Base-by-base conservation (phyloP, 2,113 vertebrate genomes). In the Lepus europaeus region DNA sequence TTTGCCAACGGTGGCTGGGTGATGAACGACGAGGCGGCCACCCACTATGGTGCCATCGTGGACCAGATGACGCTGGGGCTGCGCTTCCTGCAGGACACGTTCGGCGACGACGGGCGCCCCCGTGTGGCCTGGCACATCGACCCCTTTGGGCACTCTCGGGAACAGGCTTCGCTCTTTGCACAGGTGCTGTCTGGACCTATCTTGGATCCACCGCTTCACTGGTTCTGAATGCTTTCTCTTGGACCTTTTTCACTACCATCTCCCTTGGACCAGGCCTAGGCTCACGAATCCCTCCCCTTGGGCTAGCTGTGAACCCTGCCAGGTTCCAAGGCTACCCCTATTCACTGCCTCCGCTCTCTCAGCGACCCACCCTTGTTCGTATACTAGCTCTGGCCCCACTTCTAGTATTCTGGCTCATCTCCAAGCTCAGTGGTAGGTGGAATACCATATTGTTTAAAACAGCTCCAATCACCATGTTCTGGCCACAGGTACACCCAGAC, bases 41-140 rank as follows among this genome's bases (percentile, higher is more conserved):
- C 98, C 0, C 99, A 99, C 97, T 99, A 99, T 85, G 98, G 97
- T 2, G 98, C 99, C 1, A 98, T 99, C 66, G 98, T 99, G 2
- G 99, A 99, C 97, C 99, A 99, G 98, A 99, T 99, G 99, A 99
- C 98, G 0, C 96, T 99, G 3, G 99, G 99, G 5, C 97, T 99
- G 80, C 97, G 98, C 13, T 99, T 99, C 97, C 98, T 99, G 51
- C 98, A 99, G 8, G 97, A 98, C 13, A 99, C 98, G 0, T 99
- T 99, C 0, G 99, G 99, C 9, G 33, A n/a, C 0, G 99, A 99
- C 0, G 99, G 98, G 1, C 98, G 98, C 0, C 99, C 99, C 2
- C 98, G 98, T 0, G 99, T 99, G 3, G 99, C 99, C 96, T 99
- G 99, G 99, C 99, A 99, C 97, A 99, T 99, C 11, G 99, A 99